Percentiles rank a stretch among this genome's conserved stretches.
phyloP scores from a whole-genome alignment of 1,140 invertebrate genomes.

The Thrips palmi region DNA sequence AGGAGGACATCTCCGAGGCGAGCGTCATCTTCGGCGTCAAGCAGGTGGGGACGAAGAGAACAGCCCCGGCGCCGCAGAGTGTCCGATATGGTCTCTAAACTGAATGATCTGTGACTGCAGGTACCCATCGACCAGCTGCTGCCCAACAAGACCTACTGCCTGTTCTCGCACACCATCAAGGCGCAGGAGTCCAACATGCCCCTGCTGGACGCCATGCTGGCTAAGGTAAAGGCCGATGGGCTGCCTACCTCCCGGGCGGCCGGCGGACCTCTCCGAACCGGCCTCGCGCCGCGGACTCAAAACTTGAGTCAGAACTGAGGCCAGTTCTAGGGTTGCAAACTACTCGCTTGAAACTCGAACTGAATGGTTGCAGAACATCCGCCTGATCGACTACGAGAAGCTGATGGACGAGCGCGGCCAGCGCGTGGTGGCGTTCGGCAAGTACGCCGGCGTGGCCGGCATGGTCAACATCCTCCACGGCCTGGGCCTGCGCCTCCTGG shows the following conservation, averaged over 20 bases:
- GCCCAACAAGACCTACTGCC: constrained; percentile 92
- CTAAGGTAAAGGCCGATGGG: constrained; percentile 70
- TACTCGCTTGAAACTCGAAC: too few species aligned
- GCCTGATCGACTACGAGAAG: constrained; percentile 94
- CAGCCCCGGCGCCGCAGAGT: too few species aligned
- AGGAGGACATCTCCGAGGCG: constrained; percentile 93
- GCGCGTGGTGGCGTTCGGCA: constrained; percentile 93
- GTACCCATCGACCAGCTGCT: constrained; percentile 86
- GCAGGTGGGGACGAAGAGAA: too few species aligned
- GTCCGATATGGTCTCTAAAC: too few species aligned
- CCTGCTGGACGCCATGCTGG: constrained; percentile 84
- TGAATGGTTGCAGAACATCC: constrained; percentile 89
- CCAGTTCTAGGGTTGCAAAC: too few species aligned
- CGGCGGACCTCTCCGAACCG: background rate
- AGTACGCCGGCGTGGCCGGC: constrained; percentile 95
- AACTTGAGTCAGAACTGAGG: background rate
- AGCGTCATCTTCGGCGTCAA: constrained; percentile 95
- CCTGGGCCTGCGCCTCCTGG: constrained; percentile 78
- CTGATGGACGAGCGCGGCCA: constrained; percentile 77
- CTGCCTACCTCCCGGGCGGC: background rate
- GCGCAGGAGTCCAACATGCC: constrained; percentile 98
- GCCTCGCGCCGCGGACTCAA: background rate
- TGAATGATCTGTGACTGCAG: too few species aligned
- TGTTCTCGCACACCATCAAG: constrained; percentile 99
- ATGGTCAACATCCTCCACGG: constrained; percentile 99